These are phyloP conservation scores for Glossophaga mutica DNA, from an alignment of 2,797 vertebrate genomes.

Conservation along the genomic window DNA sequence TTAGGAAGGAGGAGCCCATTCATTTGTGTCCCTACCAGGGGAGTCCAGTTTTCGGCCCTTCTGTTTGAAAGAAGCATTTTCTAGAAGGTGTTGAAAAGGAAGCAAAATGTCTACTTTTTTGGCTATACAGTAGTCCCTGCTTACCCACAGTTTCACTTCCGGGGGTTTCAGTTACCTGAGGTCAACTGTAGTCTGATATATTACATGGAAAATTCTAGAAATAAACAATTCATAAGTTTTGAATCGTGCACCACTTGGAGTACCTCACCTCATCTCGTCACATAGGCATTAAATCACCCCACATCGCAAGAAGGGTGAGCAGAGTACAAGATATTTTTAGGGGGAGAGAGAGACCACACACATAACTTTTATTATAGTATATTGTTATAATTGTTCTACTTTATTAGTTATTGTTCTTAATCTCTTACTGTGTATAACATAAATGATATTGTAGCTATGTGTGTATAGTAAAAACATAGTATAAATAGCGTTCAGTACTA, in stretches of 20 bases:
- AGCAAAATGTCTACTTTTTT: conserved; percentile 46
- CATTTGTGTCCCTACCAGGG: neutral
- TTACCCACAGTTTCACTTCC: neutral
- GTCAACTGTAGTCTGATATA: neutral
- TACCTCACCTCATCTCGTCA: neutral
- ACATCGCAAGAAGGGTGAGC: neutral
- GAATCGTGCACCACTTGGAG: neutral
- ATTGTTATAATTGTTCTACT: neutral
- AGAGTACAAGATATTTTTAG: neutral
- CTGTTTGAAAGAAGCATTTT: conserved; percentile 48
- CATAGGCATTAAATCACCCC: neutral
- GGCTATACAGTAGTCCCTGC: neutral
- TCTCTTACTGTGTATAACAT: neutral
- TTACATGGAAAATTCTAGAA: neutral
- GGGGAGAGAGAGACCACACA: neutral
- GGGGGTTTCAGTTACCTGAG: neutral
- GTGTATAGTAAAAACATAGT: neutral
- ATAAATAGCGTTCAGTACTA: neutral
- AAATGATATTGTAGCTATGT: neutral
- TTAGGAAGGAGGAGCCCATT: conserved; percentile 40
- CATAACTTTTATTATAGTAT: neutral
- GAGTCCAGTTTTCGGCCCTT: neutral
- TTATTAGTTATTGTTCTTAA: neutral
- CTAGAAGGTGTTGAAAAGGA: neutral
- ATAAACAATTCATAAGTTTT: neutral